These are phyloP conservation scores for Psittacula cyanocephala DNA, from an alignment of 2,113 vertebrate genomes.

Conservation along the genomic window DNA sequence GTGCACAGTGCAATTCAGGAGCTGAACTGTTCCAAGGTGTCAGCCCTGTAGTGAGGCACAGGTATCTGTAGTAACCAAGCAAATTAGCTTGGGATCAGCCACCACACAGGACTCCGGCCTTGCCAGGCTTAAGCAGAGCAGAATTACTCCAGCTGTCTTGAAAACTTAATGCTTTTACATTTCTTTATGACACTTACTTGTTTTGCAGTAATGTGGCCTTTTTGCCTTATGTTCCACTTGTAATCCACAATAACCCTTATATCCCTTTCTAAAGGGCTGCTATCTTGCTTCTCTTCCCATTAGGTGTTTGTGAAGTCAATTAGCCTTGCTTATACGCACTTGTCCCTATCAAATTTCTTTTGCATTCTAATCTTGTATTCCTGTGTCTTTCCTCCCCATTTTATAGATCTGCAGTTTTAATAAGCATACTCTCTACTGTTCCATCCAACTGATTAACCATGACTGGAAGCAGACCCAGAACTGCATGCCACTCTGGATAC, in stretches of 20 bases:
- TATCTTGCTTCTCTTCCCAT: not conserved
- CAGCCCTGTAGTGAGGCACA: not conserved
- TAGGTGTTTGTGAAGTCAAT: not conserved
- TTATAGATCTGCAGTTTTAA: not conserved
- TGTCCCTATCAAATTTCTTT: not conserved
- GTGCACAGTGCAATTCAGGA: not conserved
- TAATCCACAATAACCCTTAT: not conserved
- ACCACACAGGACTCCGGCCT: not conserved
- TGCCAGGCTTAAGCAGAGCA: not conserved
- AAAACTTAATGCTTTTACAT: not conserved
- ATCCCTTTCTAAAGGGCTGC: not conserved
- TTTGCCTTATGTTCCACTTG: not conserved
- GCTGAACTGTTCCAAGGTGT: not conserved
- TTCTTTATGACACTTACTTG: not conserved
- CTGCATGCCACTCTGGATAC: fast-evolving
- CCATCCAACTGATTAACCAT: not conserved
- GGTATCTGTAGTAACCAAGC: not conserved
- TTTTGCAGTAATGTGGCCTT: not conserved
- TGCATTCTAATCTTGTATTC: not conserved
- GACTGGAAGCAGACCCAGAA: not conserved
- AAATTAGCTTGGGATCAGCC: not conserved
- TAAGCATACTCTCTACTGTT: not conserved
- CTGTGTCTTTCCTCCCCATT: not conserved
- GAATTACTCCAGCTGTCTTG: not conserved
- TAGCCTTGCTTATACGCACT: not conserved